These are phyloP conservation scores for Tethya wilhelma DNA, from an alignment of 37 sponge, comb jelly and placozoan species.

Conservation along the genomic window DNA sequence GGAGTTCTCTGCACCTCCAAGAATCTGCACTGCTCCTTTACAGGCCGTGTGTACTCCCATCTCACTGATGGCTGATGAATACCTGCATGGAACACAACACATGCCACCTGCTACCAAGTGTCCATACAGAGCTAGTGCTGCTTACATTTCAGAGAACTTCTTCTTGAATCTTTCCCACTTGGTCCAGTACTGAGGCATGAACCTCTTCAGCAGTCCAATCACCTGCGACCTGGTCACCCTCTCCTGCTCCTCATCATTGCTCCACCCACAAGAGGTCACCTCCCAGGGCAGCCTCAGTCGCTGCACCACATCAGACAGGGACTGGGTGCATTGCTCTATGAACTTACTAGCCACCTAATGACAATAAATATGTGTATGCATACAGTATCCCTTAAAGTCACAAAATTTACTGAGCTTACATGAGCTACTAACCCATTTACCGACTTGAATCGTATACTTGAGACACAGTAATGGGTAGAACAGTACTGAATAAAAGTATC, in stretches of 20 bases:
- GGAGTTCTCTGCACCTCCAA: constrained; percentile 23
- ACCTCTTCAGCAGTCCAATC: constrained; percentile 35
- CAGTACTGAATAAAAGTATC: too few relatives aligned
- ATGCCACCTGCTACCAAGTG: not conserved
- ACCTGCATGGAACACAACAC: constrained; percentile 29
- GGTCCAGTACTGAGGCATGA: constrained; percentile 32
- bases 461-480: too few relatives aligned
- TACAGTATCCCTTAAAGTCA: not conserved
- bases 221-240: constrained; percentile 63
- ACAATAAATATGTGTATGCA: not conserved
- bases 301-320: constrained; percentile 15
- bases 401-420: not conserved
- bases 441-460: not conserved
- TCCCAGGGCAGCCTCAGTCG: constrained; percentile 32
- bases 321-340: constrained; percentile 29
- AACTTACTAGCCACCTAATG: constrained; percentile 36
- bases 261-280: constrained; percentile 43
- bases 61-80: constrained; percentile 47
- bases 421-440: not conserved
- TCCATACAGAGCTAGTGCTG: not conserved
- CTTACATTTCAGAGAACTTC: constrained; percentile 42
- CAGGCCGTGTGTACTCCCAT: constrained; percentile 58
- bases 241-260: constrained; percentile 49
- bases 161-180: constrained; percentile 52
- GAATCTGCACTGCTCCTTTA: constrained; percentile 63